These are phyloP conservation scores for Harpagoxenus sublaevis DNA, from an alignment of 2,888 invertebrate genomes.

Conservation along the genomic window DNA sequence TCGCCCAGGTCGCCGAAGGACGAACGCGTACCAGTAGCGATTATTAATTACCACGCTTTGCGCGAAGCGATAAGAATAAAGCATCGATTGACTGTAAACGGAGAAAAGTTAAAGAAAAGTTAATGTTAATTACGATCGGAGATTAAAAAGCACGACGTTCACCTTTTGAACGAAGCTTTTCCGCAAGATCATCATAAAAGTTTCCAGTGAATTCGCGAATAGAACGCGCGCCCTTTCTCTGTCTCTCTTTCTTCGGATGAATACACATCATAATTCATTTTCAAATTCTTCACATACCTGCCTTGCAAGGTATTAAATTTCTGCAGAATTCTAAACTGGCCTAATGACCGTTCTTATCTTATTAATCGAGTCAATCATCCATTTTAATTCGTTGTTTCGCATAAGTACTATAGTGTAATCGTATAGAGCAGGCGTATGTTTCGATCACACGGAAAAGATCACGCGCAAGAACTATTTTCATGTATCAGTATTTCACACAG, in stretches of 20 bases:
- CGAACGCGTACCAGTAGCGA: slow-evolving; percentile 59
- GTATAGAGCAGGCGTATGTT: not conserved
- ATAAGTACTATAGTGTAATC: not conserved
- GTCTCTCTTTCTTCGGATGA: not conserved
- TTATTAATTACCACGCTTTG: slow-evolving; percentile 67
- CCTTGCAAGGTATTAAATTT: slow-evolving; percentile 26
- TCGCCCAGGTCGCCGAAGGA: not conserved
- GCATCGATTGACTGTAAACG: slow-evolving; percentile 27
- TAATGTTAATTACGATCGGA: slow-evolving; percentile 43
- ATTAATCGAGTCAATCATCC: slow-evolving; percentile 47
- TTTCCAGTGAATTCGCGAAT: slow-evolving; percentile 25
- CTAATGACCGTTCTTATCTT: slow-evolving; percentile 42
- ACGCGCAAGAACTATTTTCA: not conserved
- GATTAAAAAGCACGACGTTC: slow-evolving; percentile 27
- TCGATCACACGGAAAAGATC: not conserved
- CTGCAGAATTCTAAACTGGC: not conserved
- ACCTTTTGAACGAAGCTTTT: not conserved
- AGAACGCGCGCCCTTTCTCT: not conserved
- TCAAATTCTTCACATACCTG: slow-evolving; percentile 26
- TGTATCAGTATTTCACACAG: not conserved
- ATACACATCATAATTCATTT: slow-evolving; percentile 36
- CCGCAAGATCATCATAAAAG: slow-evolving; percentile 31
- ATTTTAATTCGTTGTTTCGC: slow-evolving; percentile 26
- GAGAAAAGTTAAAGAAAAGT: not conserved
- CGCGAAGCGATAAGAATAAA: slow-evolving; percentile 47